Percentiles rank a stretch among this genome's conserved stretches.
Conservation (phyloP, 2,797 vertebrate genomes). For the Rhincodon typus region DNA sequence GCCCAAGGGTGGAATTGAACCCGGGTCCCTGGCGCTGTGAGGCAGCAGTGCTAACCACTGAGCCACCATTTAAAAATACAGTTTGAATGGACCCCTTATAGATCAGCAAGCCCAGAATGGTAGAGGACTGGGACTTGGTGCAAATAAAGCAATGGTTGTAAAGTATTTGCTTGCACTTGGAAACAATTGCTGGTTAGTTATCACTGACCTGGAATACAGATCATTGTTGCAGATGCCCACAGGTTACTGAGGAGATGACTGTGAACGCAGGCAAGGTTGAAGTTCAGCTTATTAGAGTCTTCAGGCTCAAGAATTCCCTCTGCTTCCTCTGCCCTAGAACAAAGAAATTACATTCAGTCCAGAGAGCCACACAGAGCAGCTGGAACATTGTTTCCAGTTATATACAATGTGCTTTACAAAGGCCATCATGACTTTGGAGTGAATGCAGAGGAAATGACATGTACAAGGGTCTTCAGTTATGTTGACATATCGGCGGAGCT, state of each 20-base stretch:
- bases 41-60: too few relatives aligned
- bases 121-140: not conserved
- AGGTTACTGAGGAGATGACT: conserved; percentile 76
- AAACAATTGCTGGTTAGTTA: too few relatives aligned
- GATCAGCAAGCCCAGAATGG: not conserved
- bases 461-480: not conserved
- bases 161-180: not conserved
- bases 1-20: too few relatives aligned
- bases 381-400: not conserved
- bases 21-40: too few relatives aligned
- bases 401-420: not conserved
- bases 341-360: not conserved
- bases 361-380: not conserved
- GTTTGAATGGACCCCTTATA: not conserved
- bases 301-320: conserved; percentile 81
- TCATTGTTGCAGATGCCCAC: conserved; percentile 75
- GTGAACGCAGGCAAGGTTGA: conserved; percentile 68
- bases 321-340: conserved; percentile 72
- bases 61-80: too few relatives aligned
- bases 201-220: conserved; percentile 68
- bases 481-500: not conserved
- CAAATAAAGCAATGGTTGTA: not conserved
- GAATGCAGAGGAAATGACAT: not conserved
- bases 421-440: not conserved
- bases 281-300: conserved; percentile 79